These are phyloP conservation scores for Nothocercus nigrocapillus DNA, from an alignment of 2,113 vertebrate species.

Conservation along the genomic window DNA sequence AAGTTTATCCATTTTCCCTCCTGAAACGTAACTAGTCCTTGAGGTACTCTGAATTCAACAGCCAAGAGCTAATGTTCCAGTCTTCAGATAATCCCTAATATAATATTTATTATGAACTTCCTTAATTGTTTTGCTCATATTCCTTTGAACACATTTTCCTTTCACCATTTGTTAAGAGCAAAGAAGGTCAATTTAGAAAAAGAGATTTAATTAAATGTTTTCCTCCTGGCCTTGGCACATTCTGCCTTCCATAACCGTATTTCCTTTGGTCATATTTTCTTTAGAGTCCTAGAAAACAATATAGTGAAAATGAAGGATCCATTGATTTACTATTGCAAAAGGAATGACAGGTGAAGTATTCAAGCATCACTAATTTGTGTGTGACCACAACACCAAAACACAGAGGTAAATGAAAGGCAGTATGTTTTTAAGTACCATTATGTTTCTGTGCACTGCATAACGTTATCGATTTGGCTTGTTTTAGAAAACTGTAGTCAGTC, in stretches of 20 bases:
- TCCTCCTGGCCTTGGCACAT: slow-evolving; percentile 26
- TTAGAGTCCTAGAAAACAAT: slow-evolving; percentile 65
- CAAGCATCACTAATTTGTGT: slow-evolving; percentile 41
- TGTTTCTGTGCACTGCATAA: not conserved
- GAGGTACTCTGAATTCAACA: not conserved
- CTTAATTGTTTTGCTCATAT: slow-evolving; percentile 55
- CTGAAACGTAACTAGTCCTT: not conserved
- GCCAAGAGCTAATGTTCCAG: not conserved
- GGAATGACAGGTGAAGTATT: slow-evolving; percentile 30
- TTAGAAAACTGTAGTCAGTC: slow-evolving; percentile 7
- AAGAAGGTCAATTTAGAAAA: slow-evolving; percentile 61
- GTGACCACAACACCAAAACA: not conserved
- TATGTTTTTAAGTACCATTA: not conserved
- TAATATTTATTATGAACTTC: not conserved
- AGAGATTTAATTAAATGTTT: slow-evolving; percentile 67
- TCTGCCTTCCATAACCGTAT: slow-evolving; percentile 22
- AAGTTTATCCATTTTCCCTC: not conserved
- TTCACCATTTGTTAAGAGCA: slow-evolving; percentile 56
- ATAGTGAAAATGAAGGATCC: slow-evolving; percentile 62
- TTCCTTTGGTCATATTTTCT: slow-evolving; percentile 62
- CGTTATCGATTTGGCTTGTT: slow-evolving; percentile 10
- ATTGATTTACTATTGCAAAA: slow-evolving; percentile 69
- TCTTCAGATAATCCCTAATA: not conserved
- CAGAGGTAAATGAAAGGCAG: slow-evolving; percentile 19
- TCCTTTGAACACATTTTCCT: slow-evolving; percentile 59